Evolutionary conservation across 1,140 invertebrate species (phyloP).

Genomic region (Nymphalis io): DNA sequence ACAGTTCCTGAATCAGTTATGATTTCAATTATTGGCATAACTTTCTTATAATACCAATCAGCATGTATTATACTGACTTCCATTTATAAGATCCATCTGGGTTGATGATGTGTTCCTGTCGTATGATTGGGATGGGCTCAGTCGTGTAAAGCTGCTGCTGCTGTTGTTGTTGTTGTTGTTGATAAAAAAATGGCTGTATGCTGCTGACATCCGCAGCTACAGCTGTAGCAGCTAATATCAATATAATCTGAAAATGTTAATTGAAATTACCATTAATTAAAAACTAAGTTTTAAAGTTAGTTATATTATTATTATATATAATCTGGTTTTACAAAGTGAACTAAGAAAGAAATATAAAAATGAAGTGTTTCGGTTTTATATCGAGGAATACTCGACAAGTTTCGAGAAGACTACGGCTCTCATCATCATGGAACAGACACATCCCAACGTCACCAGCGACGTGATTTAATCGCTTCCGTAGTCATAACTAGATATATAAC

Average conservation of each 20-base stretch:
- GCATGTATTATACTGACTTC: conserved; percentile 55
- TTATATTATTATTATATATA: too few relatives aligned
- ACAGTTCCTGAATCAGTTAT: too few relatives aligned
- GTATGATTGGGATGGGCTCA: conserved; percentile 83
- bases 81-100: conserved; percentile 86
- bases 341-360: too few relatives aligned
- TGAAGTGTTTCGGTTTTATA: too few relatives aligned
- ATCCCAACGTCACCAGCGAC: too few relatives aligned
- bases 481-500: too few relatives aligned
- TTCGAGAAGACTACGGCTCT: too few relatives aligned
- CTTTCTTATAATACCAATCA: background rate
- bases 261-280: background rate
- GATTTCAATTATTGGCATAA: background rate
- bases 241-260: conserved; percentile 38
- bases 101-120: conserved; percentile 84
- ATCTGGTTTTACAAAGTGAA: too few relatives aligned
- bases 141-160: conserved; percentile 67
- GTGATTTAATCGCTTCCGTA: too few relatives aligned
- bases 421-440: too few relatives aligned
- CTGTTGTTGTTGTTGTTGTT: conserved; percentile 51
- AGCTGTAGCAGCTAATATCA: conserved; percentile 35
- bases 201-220: conserved; percentile 54
- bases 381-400: too few relatives aligned
- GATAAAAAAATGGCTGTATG: conserved; percentile 50
- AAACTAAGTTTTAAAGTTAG: background rate